These are phyloP conservation scores for Protomyctophum bolini DNA, from an alignment of 2,113 vertebrate genomes.

Conservation along the genomic window DNA sequence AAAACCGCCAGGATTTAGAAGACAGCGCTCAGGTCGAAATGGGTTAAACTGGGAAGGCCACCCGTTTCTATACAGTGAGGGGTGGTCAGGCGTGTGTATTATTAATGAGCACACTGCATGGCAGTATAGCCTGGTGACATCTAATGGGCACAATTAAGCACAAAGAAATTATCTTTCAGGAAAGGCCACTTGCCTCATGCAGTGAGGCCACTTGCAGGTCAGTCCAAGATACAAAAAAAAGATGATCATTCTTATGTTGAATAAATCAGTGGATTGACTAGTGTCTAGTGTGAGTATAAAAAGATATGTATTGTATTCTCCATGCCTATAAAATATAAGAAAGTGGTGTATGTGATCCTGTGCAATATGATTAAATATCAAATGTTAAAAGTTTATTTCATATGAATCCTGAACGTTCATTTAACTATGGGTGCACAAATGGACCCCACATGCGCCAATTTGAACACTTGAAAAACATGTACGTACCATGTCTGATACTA, in stretches of 20 bases:
- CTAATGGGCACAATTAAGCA: slow-evolving; percentile 65
- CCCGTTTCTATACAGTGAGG: slow-evolving; percentile 47
- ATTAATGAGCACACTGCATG: slow-evolving; percentile 70
- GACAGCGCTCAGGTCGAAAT: too few species aligned
- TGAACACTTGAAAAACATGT: too few species aligned
- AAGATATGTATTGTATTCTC: slow-evolving; percentile 9
- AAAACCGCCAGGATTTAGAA: too few species aligned
- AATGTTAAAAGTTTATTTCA: too few species aligned
- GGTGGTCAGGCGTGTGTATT: slow-evolving; percentile 54
- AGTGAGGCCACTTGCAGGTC: slow-evolving; percentile 3
- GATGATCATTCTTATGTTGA: slow-evolving; percentile 35
- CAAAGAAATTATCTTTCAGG: slow-evolving; percentile 45
- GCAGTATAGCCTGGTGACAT: slow-evolving; percentile 46
- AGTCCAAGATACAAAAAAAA: slow-evolving; percentile 11
- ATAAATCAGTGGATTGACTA: slow-evolving; percentile 40
- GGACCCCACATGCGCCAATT: too few species aligned
- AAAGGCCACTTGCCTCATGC: slow-evolving; percentile 18
- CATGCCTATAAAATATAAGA: neutral
- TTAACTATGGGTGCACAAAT: too few species aligned
- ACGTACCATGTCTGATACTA: too few species aligned
- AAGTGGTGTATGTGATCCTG: too few species aligned
- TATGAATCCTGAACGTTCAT: too few species aligned
- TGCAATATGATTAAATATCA: neutral
- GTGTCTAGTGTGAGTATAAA: slow-evolving; percentile 15
- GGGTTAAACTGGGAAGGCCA: slow-evolving; percentile 43